These are phyloP conservation scores for Pemphigus obesinymphae DNA, from an alignment of 1,140 invertebrate species.

Conservation along the genomic window DNA sequence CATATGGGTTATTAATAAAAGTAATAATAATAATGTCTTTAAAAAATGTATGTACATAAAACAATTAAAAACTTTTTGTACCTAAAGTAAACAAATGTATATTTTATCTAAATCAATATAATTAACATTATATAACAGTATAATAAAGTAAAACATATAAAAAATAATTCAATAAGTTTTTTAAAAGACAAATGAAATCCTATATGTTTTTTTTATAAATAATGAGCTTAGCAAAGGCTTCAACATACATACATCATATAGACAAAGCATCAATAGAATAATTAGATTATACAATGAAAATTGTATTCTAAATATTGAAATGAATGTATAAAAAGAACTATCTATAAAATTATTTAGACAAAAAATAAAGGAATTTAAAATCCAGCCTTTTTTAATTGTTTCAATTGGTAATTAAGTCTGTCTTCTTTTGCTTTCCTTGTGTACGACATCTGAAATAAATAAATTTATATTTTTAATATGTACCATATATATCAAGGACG, in stretches of 20 bases:
- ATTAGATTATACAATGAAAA: background rate
- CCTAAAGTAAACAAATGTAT: no score
- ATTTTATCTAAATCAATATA: no score
- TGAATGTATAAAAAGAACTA: background rate
- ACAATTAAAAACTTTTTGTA: no score
- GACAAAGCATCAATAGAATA: background rate
- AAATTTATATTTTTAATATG: slow-evolving; percentile 7
- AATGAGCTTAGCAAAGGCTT: background rate
- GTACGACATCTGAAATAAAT: slow-evolving; percentile 56
- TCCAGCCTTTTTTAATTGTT: slow-evolving; percentile 61
- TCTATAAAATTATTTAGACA: background rate
- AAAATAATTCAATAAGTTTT: background rate
- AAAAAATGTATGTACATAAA: no score
- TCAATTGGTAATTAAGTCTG: slow-evolving; percentile 66
- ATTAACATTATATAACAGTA: background rate
- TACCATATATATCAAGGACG: no score
- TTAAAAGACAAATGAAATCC: background rate
- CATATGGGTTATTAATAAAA: no score
- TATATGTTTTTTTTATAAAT: background rate
- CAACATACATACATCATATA: background rate
- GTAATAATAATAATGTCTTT: no score
- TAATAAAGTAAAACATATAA: background rate
- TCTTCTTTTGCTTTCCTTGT: slow-evolving; percentile 71
- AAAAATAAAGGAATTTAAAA: slow-evolving; percentile 45
- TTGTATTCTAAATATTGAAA: no score